Base-by-base conservation (phyloP, 2,113 vertebrate genomes). In the Eidolon helvum region DNA sequence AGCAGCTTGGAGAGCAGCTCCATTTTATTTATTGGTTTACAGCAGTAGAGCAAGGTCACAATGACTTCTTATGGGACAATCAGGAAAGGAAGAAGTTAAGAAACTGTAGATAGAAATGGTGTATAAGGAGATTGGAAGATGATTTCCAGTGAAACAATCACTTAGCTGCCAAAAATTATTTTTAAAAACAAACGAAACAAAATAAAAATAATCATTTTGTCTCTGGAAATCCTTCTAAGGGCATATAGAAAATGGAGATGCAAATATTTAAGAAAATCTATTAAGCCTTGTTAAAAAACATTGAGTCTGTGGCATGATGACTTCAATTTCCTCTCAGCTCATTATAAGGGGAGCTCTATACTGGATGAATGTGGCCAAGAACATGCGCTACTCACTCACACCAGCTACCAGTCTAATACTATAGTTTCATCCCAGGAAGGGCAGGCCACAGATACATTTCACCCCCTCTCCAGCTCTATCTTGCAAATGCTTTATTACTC, bases 401-500 rank as follows among this genome's bases (percentile, higher is more conserved):
- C 8, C 4, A 33, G 7, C 2, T 69, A 7, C 2, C 7, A 30
- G 0, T 40, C 53, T 43, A 59, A 4, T 0, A 2, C 2, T 33
- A 28, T 38, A 57, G n/a, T 43, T 21, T n/a, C n/a, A 38, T 71
- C 6, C 3, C 28, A 85, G 30, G 11, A 55, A 66, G 0, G 19
- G 3, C 16, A 48, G 19, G 4, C 1, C 24, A 4, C 19, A 3
- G 7, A 4, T 11, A 4, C 28, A 24, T 33, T 33, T 63, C 12
- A 38, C 3, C 9, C 4, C 14, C 6, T 3, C 7, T 3, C 55
- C 12, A 92, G 1, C 10, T 50, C 4, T 28, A 6, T 35, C 40
- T 87, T 63, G 2, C 5, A 93, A 61, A 61, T 88, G 14, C 5
- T 74, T 61, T 87, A 38, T 33, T 84, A 87, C 66, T 79, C 26